Percentiles rank a stretch among this genome's conserved stretches.
Evolutionary conservation across 2,797 vertebrate species (phyloP).

Genomic region (Dicrostonyx torquatus): DNA sequence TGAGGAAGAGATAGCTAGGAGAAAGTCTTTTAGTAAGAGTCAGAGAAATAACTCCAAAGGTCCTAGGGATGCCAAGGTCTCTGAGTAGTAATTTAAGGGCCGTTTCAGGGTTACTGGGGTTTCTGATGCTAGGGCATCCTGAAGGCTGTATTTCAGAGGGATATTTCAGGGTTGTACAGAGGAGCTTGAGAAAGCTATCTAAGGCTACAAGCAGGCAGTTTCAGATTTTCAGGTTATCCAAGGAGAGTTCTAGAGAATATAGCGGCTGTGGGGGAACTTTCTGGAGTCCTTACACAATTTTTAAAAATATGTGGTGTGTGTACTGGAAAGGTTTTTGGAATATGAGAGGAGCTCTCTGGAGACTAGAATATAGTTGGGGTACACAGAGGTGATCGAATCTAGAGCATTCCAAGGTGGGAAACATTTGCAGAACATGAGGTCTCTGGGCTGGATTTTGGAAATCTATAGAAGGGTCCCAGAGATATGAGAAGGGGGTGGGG

Average conservation of each 20-base stretch:
- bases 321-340: conserved; percentile 2
- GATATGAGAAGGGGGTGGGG: not conserved
- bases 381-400: not conserved
- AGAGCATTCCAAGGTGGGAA: not conserved
- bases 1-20: not conserved
- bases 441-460: not conserved
- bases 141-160: not conserved
- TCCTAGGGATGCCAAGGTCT: not conserved
- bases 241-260: not conserved
- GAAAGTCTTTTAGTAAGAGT: conserved; percentile 35
- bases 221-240: not conserved
- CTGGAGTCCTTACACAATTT: conserved; percentile 7
- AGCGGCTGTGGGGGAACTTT: not conserved
- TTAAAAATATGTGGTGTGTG: not conserved
- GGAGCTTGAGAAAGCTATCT: not conserved
- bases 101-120: not conserved
- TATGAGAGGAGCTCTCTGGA: not conserved
- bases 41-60: not conserved
- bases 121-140: not conserved
- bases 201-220: not conserved
- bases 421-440: not conserved
- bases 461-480: not conserved
- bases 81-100: not conserved
- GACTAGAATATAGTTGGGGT: not conserved
- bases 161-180: not conserved